phyloP scores from a whole-genome alignment of 1,140 invertebrate genomes.

The Agrypnia vestita region DNA sequence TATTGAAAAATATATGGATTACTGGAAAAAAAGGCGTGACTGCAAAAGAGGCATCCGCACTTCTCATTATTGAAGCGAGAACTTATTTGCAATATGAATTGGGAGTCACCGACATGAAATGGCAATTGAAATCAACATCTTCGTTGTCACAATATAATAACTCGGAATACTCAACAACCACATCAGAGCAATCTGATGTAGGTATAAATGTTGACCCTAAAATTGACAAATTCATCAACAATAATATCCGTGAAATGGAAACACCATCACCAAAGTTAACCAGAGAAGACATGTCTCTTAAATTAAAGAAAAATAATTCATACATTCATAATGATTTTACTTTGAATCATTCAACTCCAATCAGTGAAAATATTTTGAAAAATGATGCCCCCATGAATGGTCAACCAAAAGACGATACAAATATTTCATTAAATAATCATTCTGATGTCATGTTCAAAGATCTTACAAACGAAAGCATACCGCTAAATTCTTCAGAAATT shows the following conservation, averaged over 20 bases:
- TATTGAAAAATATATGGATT: constrained; percentile 85
- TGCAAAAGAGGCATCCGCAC: constrained; percentile 84
- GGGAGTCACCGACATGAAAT: constrained; percentile 76
- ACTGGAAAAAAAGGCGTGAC: constrained; percentile 88
- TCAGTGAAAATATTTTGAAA: constrained; percentile 12
- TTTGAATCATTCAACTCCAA: constrained; percentile 32
- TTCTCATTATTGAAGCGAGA: constrained; percentile 88
- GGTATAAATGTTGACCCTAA: not conserved
- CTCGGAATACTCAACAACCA: not conserved
- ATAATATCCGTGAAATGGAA: constrained; percentile 16
- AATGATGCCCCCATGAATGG: not conserved
- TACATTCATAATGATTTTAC: not conserved
- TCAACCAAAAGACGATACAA: constrained; percentile 2
- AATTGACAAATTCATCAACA: no score
- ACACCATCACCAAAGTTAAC: not conserved
- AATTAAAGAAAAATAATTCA: constrained; percentile 1
- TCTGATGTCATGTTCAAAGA: constrained; percentile 25
- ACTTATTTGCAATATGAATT: constrained; percentile 78
- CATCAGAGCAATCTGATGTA: not conserved
- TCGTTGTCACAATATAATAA: not conserved
- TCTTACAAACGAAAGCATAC: not conserved
- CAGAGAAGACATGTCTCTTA: not conserved
- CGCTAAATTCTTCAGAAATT: not conserved
- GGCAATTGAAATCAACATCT: constrained; percentile 64
- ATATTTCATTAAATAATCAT: constrained; percentile 4